phyloP scores from a whole-genome alignment of 1,140 invertebrate genomes.

The Holcopasites calliopsidis region DNA sequence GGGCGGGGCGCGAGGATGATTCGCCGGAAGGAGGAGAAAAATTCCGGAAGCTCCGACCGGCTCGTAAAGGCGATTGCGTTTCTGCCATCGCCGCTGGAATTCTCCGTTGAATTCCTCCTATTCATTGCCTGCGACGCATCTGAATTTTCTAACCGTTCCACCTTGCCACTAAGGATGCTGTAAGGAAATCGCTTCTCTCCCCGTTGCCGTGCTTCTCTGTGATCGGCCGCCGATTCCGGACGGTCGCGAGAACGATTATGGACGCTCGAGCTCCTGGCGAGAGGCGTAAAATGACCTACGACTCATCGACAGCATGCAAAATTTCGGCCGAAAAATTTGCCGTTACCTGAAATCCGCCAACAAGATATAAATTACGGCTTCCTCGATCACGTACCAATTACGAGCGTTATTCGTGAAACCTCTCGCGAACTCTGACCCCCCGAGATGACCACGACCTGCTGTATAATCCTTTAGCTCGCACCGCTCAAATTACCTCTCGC shows the following conservation, averaged over 20 bases:
- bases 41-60: slow-evolving; percentile 51
- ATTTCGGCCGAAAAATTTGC: neutral
- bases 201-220: neutral
- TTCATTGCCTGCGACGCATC: neutral
- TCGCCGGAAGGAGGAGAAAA: slow-evolving; percentile 54
- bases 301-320: neutral
- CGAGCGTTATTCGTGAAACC: neutral
- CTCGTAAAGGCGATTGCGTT: slow-evolving; percentile 52
- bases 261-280: neutral
- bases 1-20: slow-evolving; percentile 28
- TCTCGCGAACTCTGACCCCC: slow-evolving; percentile 13
- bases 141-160: neutral
- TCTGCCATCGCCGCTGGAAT: slow-evolving; percentile 46
- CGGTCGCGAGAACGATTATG: neutral
- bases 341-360: too few relatives aligned
- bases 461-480: slow-evolving; percentile 31
- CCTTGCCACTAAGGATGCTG: neutral
- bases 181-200: neutral
- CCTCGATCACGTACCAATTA: neutral
- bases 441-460: neutral
- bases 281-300: neutral
- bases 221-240: neutral
- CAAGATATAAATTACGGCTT: neutral
- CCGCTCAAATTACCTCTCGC: neutral
- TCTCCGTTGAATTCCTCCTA: slow-evolving; percentile 33